Percentiles rank a stretch among this genome's conserved stretches.
Evolutionary conservation across 2,888 invertebrate species (phyloP).

Genomic region (Chydorus sphaericus): DNA sequence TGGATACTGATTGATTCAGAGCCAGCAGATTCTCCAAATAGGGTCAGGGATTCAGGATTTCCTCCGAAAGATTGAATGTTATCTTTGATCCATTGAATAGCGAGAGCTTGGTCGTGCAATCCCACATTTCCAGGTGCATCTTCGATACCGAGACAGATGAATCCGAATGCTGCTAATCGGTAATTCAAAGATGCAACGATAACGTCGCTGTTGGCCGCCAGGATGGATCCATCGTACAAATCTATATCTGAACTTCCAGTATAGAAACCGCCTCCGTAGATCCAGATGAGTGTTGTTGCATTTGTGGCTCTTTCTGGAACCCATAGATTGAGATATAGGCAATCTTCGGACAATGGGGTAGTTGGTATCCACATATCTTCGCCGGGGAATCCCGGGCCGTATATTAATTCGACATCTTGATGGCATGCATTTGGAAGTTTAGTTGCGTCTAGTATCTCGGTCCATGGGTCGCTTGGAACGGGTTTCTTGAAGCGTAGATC

Average conservation of each 20-base stretch:
- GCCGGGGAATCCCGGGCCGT: slow-evolving; percentile 75
- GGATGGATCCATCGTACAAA: slow-evolving; percentile 85
- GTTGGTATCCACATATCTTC: slow-evolving; percentile 97
- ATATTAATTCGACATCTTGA: slow-evolving; percentile 76
- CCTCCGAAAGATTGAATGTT: slow-evolving; percentile 84
- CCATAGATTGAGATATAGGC: slow-evolving; percentile 89
- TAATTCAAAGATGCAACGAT: slow-evolving; percentile 92
- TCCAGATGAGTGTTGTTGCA: slow-evolving; percentile 24
- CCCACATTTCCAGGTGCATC: slow-evolving; percentile 81
- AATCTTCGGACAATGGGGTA: slow-evolving; percentile 86
- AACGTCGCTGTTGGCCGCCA: slow-evolving; percentile 76
- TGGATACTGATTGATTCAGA: slow-evolving; percentile 49
- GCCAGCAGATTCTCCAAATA: slow-evolving; percentile 93
- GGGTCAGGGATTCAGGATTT: slow-evolving; percentile 75
- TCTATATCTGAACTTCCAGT: too few species aligned
- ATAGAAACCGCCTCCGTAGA: slow-evolving; percentile 84
- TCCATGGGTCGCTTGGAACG: slow-evolving; percentile 73
- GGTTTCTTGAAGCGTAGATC: slow-evolving; percentile 66
- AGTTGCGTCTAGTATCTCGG: slow-evolving; percentile 66
- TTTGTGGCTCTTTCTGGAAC: slow-evolving; percentile 44
- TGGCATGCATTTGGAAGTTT: slow-evolving; percentile 71
- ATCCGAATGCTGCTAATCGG: slow-evolving; percentile 86
- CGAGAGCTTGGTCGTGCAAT: slow-evolving; percentile 83
- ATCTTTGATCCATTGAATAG: slow-evolving; percentile 83
- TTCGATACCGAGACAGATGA: slow-evolving; percentile 69